Conservation (phyloP, 2,888 invertebrate genomes). For the Trilocha varians region DNA sequence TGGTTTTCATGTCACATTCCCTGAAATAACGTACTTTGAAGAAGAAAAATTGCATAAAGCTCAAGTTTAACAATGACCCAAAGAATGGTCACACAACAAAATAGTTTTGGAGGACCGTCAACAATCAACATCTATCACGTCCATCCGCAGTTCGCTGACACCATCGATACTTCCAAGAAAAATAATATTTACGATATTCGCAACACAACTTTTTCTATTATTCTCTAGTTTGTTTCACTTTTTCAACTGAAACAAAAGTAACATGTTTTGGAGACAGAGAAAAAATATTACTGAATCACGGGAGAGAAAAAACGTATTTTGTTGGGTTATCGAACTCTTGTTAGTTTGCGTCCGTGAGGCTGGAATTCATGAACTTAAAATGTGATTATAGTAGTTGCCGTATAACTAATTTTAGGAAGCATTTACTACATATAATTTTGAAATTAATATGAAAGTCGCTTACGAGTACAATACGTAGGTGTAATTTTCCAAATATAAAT, state of each 20-base stretch:
- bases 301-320: not conserved
- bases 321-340: not conserved
- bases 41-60: too few relatives aligned
- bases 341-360: too few relatives aligned
- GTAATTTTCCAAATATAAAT: too few relatives aligned
- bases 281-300: conserved; percentile 11
- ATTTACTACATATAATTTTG: too few relatives aligned
- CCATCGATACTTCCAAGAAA: conserved; percentile 46
- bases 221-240: conserved; percentile 40
- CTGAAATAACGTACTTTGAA: too few relatives aligned
- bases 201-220: conserved; percentile 37
- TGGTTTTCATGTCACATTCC: too few relatives aligned
- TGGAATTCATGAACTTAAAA: too few relatives aligned
- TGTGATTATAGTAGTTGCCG: too few relatives aligned
- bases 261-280: conserved; percentile 19
- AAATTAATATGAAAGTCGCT: too few relatives aligned
- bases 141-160: conserved; percentile 49
- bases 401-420: too few relatives aligned
- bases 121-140: conserved; percentile 37
- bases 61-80: not conserved
- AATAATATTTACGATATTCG: conserved; percentile 45
- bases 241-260: conserved; percentile 28
- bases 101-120: conserved; percentile 4
- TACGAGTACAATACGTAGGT: too few relatives aligned
- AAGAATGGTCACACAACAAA: conserved; percentile 8